Evolutionary conservation across 2,888 invertebrate genomes (phyloP), one percentile per base, ranked within the genome.

Genomic region (Lithophane semibrunnea): DNA sequence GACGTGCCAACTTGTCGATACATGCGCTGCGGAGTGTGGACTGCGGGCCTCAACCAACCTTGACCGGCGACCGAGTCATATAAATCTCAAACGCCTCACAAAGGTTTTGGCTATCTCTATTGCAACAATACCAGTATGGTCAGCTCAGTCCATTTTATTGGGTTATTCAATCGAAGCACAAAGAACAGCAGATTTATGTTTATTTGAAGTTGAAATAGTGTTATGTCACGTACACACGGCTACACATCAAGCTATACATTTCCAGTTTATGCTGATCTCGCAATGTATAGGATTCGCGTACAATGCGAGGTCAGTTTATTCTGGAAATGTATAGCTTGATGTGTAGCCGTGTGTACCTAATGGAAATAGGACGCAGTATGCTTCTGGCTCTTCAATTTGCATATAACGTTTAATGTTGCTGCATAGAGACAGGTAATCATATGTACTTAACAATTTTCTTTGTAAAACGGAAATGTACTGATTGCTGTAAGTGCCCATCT

Each of bases 1-100:
- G 91, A 90, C 88, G 90, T 94, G 95, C 96, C 96, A 96, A 96
- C 90, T 91, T 90, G 92, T 90, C 78, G 84, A 89, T 80, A 86
- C 88, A 90, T 89, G 85, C 91, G 88, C 84, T 88, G 91, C 91
- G 91, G 92, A 93, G 93, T 94, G 94, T 91, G 91, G 92, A 93
- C 93, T 94, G 95, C 95, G 94, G 94, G 92, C 93, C 94, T 94
- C 92, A 64, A 85, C 90, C 93, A 95, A 93, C 96, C 96, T 96
- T 96, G 96, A 96, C 96, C 95, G 94, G 88, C 85, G 90, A 93
- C 89, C 89, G 86, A 90, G 90, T 87, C 88, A 85, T 88, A 92
- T 92, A 92, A 92, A 92, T 92, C 91, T 90, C 88, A 88, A 88
- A 84, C 79, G 80, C 84, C 86, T 89, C 89, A 92, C 91, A 92